Conservation (phyloP, 2,888 invertebrate species). For the Dioctria linearis region DNA sequence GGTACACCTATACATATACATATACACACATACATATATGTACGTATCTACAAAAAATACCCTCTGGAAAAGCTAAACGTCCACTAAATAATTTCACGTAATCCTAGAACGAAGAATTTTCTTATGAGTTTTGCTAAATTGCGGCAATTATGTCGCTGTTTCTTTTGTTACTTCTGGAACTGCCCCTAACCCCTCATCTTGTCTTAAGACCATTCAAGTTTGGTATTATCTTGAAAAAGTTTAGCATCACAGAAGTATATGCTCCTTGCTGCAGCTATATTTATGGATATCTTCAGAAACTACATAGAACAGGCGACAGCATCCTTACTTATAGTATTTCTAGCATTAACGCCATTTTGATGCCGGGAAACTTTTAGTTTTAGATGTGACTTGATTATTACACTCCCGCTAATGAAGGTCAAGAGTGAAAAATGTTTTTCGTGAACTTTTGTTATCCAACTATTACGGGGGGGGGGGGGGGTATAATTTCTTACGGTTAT, state of each 20-base stretch:
- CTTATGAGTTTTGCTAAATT: slow-evolving; percentile 50
- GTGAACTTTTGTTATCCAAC: slow-evolving; percentile 12
- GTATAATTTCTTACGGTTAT: slow-evolving; percentile 25
- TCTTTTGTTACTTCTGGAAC: slow-evolving; percentile 28
- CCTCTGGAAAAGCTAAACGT: slow-evolving; percentile 21
- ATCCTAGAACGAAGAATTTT: slow-evolving; percentile 33
- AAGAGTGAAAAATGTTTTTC: slow-evolving; percentile 11
- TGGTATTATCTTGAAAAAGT: slow-evolving; percentile 32
- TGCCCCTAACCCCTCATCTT: not conserved
- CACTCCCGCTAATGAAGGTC: slow-evolving; percentile 35
- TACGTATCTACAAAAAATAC: not conserved
- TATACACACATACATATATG: too few species aligned
- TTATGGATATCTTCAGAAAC: slow-evolving; percentile 6
- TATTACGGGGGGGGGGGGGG: not conserved
- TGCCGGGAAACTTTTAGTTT: slow-evolving; percentile 35
- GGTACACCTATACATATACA: too few species aligned
- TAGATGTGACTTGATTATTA: slow-evolving; percentile 45
- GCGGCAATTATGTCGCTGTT: slow-evolving; percentile 44
- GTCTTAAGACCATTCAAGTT: slow-evolving; percentile 6
- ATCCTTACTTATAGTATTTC: not conserved
- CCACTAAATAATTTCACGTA: slow-evolving; percentile 44
- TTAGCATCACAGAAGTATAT: slow-evolving; percentile 10
- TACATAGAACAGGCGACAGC: not conserved
- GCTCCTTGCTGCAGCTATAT: slow-evolving; percentile 16
- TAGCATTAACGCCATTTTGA: slow-evolving; percentile 15